Base-by-base conservation (phyloP, 2,113 vertebrate species). In the Acinonyx jubatus region DNA sequence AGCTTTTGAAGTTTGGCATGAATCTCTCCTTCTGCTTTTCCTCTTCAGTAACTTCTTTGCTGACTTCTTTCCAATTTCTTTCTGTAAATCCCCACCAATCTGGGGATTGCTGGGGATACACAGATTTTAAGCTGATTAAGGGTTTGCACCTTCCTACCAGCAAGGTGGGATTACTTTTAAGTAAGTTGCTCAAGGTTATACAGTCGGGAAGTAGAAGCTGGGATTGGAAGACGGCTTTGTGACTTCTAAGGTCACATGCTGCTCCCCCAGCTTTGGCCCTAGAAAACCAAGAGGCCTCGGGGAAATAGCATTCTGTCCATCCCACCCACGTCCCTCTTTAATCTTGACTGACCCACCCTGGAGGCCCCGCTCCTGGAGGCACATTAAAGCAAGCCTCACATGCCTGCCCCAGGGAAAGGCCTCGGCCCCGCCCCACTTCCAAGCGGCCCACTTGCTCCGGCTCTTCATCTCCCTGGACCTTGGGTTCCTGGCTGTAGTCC, bases 401-500 rank as follows among this genome's bases (percentile, higher is more conserved):
- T 85, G 97, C 95, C 91, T 91, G 76, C 48, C 36, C 8, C 15
- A 0, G 65, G 83, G 82, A 55, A 73, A 19, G 89, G 79, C 68
- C 89, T 33, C 0, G 0, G 80, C 89, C 76, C 94, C 65, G 84
- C 84, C 96, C 80, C n/a, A 2, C 55, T 10, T 48, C 23, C 23
- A 25, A n/a, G 65, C 65, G 27, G 83, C 85, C 88, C 97, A 78
- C 93, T 96, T 91, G 91, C 89, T 86, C 36, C 10, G 45, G 68
- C 90, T n/a, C 97, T 95, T 95, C 91, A 78, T 93, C 97, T 89
- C 88, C 0, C 93, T n/a, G 85, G 74, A 21, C 73, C 94, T 9
- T 18, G 78, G 93, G 91, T 96, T 97, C 97, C 97, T 97, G 97
- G 98, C 98, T 7, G 21, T 61, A 27, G 83, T 90, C 97, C 97